These are phyloP conservation scores for Todus mexicanus DNA, from an alignment of 2,797 vertebrate species.

Conservation along the genomic window DNA sequence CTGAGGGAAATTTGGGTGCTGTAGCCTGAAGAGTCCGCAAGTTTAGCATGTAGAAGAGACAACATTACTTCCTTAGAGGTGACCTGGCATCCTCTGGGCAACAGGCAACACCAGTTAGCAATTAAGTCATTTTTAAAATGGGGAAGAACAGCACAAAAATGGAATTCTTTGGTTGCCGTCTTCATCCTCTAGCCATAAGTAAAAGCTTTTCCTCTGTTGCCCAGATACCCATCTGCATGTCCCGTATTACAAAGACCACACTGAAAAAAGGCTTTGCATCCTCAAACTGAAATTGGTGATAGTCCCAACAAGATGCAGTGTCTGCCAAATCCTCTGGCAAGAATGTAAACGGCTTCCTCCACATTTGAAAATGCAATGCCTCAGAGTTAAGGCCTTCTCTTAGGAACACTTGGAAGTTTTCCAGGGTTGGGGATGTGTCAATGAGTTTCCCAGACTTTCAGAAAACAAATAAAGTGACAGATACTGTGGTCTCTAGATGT, in stretches of 20 bases:
- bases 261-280: background rate
- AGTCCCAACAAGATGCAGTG: background rate
- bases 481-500: background rate
- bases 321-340: background rate
- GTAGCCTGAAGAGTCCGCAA: background rate
- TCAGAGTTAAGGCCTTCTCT: background rate
- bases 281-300: background rate
- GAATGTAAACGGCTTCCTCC: background rate
- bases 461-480: background rate
- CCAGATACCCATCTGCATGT: background rate
- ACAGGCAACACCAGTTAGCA: background rate
- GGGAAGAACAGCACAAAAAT: background rate
- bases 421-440: background rate
- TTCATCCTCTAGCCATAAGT: background rate
- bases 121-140: background rate
- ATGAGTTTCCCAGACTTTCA: background rate
- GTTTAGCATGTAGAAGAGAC: background rate
- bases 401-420: background rate
- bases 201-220: background rate
- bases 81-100: background rate
- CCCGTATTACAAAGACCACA: background rate
- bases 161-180: background rate
- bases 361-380: background rate
- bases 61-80: background rate
- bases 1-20: conserved; percentile 51